Evolutionary conservation across 2,888 invertebrate species (phyloP), one percentile per base, ranked within the genome.

Genomic region (Scrobipalpa atriplicella): DNA sequence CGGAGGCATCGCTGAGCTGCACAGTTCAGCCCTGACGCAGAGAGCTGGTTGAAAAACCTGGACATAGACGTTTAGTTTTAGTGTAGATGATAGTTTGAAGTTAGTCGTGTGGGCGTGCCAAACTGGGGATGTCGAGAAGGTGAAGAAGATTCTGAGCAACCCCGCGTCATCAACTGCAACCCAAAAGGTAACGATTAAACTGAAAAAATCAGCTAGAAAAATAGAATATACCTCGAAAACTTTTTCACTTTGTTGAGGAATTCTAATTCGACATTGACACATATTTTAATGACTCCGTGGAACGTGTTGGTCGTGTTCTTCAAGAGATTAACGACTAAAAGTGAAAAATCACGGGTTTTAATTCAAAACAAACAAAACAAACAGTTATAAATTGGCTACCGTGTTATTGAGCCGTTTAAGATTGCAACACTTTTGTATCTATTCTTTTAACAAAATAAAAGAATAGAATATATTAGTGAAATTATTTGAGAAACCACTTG

Each of bases 201-300:
- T 3, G 13, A 43, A 0, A 13, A 43, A 13, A 13, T n/a, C n/a
- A n/a, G n/a, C 13, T 43, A 1, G 13, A 11, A 43, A 13, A 43
- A 43, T 13, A 16, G 5, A 47, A 16, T n/a, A 7, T n/a, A 10
- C 52, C 10, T 52, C n/a, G n/a, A 52, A 7, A 19, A 19, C 8
- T 56, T 13, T 11, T 10, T 13, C 0, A 21, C 2, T 56, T 56
- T 11, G 21, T 56, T 13, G 11, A 21, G 21, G 54, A 56, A 56
- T 63, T 78, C 79, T 75, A 75, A 72, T 67, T 69, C 78, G 82
- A 84, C 83, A 83, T 83, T 84, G 84, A 80, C 83, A 78, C 77
- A 84, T 71, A 79, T 83, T 80, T 77, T 73, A 76, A 79, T 63
- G 63, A 63, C 63, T 29, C 38, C 8, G 18, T 77, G n/a, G 58